Conservation (phyloP, 2,797 vertebrate species). For the Hylomyscus alleni region DNA sequence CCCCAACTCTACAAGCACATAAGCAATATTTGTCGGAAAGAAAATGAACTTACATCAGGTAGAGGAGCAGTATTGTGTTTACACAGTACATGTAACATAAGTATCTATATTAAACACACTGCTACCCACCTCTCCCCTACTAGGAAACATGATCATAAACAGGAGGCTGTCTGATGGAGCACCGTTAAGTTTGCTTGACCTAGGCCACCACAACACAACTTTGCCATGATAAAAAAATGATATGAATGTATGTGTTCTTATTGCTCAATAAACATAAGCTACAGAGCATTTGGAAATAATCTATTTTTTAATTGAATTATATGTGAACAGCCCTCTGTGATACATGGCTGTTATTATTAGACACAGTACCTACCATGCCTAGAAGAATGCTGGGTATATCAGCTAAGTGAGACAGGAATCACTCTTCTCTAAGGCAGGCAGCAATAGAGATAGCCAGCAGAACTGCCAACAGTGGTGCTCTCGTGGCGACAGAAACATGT, state of each 20-base stretch:
- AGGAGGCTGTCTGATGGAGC: not conserved
- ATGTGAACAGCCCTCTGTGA: not conserved
- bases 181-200: not conserved
- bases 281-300: not conserved
- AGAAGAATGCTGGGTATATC: not conserved
- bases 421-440: not conserved
- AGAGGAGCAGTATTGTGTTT: not conserved
- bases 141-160: not conserved
- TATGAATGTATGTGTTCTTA: not conserved
- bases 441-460: not conserved
- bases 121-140: not conserved
- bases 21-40: not conserved
- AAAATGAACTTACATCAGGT: not conserved
- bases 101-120: not conserved
- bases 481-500: not conserved
- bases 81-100: not conserved
- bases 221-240: not conserved
- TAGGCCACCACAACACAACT: not conserved
- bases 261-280: not conserved
- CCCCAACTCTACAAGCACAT: not conserved
- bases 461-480: not conserved
- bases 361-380: not conserved
- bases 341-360: not conserved
- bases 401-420: not conserved
- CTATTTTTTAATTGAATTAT: slow-evolving; percentile 5